These are phyloP conservation scores for Psittacus erithacus DNA, from an alignment of 2,113 vertebrate genomes.

Conservation along the genomic window DNA sequence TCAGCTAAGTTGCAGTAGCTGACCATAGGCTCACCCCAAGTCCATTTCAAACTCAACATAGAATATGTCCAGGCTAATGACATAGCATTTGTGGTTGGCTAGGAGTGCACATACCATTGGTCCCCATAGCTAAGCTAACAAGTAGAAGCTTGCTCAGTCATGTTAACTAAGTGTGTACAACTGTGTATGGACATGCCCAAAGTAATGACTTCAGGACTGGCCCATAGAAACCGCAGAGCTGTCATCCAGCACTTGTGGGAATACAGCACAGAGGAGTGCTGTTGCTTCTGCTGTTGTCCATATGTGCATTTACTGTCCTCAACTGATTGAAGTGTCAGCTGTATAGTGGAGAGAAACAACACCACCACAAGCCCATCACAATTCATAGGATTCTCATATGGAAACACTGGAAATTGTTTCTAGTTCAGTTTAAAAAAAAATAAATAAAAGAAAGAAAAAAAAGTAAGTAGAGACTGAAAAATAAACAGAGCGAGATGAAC, in stretches of 20 bases:
- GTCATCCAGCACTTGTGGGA: neutral
- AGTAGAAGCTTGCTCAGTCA: slow-evolving; percentile 30
- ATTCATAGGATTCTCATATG: neutral
- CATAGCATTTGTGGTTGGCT: neutral
- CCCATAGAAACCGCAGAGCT: neutral
- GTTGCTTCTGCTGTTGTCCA: neutral
- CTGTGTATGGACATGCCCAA: neutral
- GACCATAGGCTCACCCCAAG: neutral
- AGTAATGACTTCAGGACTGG: neutral
- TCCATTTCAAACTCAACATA: neutral
- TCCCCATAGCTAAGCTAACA: neutral
- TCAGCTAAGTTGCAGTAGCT: neutral
- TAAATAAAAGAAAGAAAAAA: neutral
- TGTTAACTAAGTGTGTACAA: slow-evolving; percentile 3
- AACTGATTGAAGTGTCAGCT: neutral
- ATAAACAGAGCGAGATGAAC: neutral
- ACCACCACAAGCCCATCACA: neutral
- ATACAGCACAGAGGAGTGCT: neutral
- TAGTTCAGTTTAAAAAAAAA: neutral
- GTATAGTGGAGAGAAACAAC: neutral
- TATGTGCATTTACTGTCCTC: neutral
- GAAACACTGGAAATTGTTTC: neutral
- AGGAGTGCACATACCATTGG: neutral
- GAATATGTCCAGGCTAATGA: neutral
- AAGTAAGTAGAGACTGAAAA: neutral